Evolutionary conservation across 30 jellyfish, hydroid and myxozoan species (phyloP), one percentile per base, ranked within the genome.

Genomic region (Catostylus mosaicus): DNA sequence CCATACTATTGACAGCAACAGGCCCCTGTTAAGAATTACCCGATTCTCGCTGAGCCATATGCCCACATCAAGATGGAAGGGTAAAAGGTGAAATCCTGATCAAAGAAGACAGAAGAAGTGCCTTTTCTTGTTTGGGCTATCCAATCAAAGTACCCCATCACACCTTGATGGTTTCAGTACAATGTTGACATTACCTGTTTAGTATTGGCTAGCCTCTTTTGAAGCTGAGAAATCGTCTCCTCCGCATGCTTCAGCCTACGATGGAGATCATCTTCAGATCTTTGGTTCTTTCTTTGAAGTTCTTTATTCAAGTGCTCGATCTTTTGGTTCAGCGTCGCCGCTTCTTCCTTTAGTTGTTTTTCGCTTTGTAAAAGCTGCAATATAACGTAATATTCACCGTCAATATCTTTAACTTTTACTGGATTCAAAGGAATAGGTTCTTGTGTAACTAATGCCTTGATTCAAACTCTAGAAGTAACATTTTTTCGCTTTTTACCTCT

Each of bases 141-240:
- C n/a, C n/a, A n/a, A n/a, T n/a, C n/a, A n/a, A n/a, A n/a, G n/a
- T n/a, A n/a, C n/a, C n/a, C n/a, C n/a, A n/a, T n/a, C n/a, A n/a
- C n/a, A n/a, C n/a, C n/a, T n/a, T n/a, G n/a, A n/a, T n/a, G n/a
- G n/a, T n/a, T n/a, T n/a, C n/a, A n/a, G n/a, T n/a, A n/a, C n/a
- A n/a, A n/a, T n/a, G n/a, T n/a, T n/a, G n/a, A 16, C 63, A 48
- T 2, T 36, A 92, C 98, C 96, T 93, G 98, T 34, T 93, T 93
- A 20, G 96, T 93, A 50, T 93, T 93, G 26, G 96, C 82, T 8
- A 87, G 73, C 47, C 88, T 72, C 91, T 87, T 87, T n/a, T 93
- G 88, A 11, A 93, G 89, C 67, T 87, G 93, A 5, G 82, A 86
- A 33, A 75, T 75, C 51, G 95, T 93, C 29, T 69, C 92, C 77